Base-by-base conservation (phyloP, 2,888 invertebrate species). In the Drosophila helvetica region DNA sequence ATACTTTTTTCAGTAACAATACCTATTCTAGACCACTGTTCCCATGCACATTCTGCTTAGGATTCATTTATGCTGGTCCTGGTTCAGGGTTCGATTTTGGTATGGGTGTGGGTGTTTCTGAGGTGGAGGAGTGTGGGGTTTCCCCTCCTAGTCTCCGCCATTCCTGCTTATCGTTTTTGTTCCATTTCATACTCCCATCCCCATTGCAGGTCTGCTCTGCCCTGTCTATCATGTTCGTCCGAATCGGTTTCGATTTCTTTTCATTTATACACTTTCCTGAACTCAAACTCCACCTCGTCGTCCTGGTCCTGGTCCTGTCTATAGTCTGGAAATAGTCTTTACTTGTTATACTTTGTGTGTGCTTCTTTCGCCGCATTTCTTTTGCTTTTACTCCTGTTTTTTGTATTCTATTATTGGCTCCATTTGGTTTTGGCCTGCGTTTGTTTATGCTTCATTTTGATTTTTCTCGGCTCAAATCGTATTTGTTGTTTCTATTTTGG, bases 401-500 rank as follows among this genome's bases (percentile, higher is more conserved):
- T 67, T 77, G 61, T 63, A 59, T 86, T 84, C 77, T 83, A 88
- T 88, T 88, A 88, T 84, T 88, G 84, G 89, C 84, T 84, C 82
- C 79, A 88, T 86, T 84, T 86, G 69, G 77, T 86, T 78, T 77
- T 64, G 86, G 58, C 68, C 63, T 52, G 64, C 60, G 86, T 82
- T 87, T 85, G 83, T 89, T 89, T 86, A 86, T 83, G 87, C 88
- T 83, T 74, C 83, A 83, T 83, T 83, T 88, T 83, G 83, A 83
- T 88, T 83, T 38, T 83, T 83, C 85, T 73, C 85, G 69, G 83
- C 83, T 88, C 76, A 86, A 83, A 80, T 89, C 81, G 78, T 87
- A 84, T 85, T 84, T 84, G 88, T 88, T 88, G 81, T 84, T 84
- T 88, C 87, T 77, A 87, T 84, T 87, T 88, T 85, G 87, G 87